Evolutionary conservation across 2,888 invertebrate genomes (phyloP).

Genomic region (Hypselothyrea guttata): DNA sequence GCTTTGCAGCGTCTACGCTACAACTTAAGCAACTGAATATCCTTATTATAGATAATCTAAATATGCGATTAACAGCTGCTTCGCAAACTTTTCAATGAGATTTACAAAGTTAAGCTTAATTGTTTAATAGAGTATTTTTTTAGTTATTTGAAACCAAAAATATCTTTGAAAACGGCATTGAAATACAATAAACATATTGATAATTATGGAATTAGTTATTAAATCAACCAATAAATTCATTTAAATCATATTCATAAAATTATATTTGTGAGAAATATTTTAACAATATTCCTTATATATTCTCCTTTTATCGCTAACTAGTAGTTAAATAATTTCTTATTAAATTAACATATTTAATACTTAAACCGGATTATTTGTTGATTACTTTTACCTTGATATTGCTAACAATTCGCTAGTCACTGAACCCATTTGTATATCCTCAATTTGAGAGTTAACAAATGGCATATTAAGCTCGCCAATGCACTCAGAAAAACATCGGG

Average conservation of each 20-base stretch:
- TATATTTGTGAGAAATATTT: too few relatives aligned
- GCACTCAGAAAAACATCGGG: conserved; percentile 36
- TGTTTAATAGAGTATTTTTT: too few relatives aligned
- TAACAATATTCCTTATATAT: too few relatives aligned
- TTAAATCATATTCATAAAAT: too few relatives aligned
- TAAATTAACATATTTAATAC: too few relatives aligned
- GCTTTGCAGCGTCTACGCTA: conserved; percentile 36
- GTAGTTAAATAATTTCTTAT: too few relatives aligned
- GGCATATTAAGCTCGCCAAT: conserved; percentile 49
- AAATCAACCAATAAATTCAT: too few relatives aligned
- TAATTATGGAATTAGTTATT: too few relatives aligned
- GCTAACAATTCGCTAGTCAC: conserved; percentile 41
- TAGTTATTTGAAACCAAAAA: too few relatives aligned
- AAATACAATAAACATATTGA: too few relatives aligned
- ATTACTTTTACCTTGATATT: conserved; percentile 31
- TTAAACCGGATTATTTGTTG: conserved; percentile 4
- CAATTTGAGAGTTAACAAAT: conserved; percentile 68
- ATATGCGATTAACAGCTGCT: conserved; percentile 33
- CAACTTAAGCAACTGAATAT: conserved; percentile 31
- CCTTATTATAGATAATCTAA: conserved; percentile 42
- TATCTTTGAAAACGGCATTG: too few relatives aligned
- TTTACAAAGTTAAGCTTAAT: background rate
- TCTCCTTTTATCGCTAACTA: too few relatives aligned
- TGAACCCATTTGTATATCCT: conserved; percentile 51
- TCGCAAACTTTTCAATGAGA: conserved; percentile 9